Percentiles rank a stretch among this genome's conserved stretches.
These are phyloP conservation scores for Lucilia sericata DNA, from an alignment of 1,140 invertebrate species.

Conservation along the genomic window DNA sequence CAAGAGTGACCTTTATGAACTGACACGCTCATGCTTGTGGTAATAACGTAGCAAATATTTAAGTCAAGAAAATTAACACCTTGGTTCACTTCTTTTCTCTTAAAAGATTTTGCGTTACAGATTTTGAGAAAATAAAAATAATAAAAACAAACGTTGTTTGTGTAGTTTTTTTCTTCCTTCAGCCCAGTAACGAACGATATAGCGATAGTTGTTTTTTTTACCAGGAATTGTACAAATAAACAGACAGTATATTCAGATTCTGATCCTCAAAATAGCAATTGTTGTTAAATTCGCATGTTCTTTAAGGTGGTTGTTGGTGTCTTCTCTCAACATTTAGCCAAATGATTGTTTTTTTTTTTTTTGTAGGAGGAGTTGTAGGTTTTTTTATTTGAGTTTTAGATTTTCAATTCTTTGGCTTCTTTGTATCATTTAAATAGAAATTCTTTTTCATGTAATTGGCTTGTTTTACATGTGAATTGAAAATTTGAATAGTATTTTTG, in stretches of 20 bases:
- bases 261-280: background rate
- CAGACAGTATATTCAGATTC: background rate
- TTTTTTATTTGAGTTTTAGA: background rate
- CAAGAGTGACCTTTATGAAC: slow-evolving; percentile 47
- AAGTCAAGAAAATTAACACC: slow-evolving; percentile 53
- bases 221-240: slow-evolving; percentile 30
- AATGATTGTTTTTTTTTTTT: background rate
- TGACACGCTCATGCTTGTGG: slow-evolving; percentile 49
- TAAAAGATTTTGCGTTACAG: slow-evolving; percentile 47
- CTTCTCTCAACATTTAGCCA: background rate
- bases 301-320: background rate
- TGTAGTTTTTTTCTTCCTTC: no score
- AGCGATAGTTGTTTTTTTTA: slow-evolving; percentile 30
- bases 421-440: slow-evolving; percentile 28
- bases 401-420: background rate
- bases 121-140: slow-evolving; percentile 36
- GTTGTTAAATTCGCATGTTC: background rate
- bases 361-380: slow-evolving; percentile 31
- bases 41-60: slow-evolving; percentile 51
- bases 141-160: slow-evolving; percentile 11
- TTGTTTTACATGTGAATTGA: slow-evolving; percentile 40
- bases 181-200: background rate
- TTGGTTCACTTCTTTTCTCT: slow-evolving; percentile 26
- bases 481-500: background rate
- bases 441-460: slow-evolving; percentile 43